These are phyloP conservation scores for Drosophila littoralis DNA, from an alignment of 1,140 invertebrate genomes.

Conservation along the genomic window DNA sequence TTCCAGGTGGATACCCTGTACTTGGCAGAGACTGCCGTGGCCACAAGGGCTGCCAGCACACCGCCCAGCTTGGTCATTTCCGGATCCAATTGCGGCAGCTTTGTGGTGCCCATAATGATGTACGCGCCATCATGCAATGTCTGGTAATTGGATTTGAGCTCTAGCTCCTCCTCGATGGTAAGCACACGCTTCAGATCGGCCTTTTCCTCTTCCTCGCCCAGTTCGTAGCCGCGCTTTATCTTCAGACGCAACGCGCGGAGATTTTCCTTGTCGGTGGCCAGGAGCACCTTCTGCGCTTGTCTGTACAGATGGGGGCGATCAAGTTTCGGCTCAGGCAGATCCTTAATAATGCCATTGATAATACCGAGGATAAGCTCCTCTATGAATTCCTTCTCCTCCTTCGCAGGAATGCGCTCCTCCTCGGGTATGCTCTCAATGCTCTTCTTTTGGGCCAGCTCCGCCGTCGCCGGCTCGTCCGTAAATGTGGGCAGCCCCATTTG, in stretches of 20 bases:
- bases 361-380: slow-evolving; percentile 54
- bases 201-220: slow-evolving; percentile 61
- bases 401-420: slow-evolving; percentile 62
- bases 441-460: slow-evolving; percentile 60
- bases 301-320: slow-evolving; percentile 58
- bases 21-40: slow-evolving; percentile 60
- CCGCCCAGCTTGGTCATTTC: slow-evolving; percentile 73
- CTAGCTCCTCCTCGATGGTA: slow-evolving; percentile 76
- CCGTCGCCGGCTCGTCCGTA: slow-evolving; percentile 44
- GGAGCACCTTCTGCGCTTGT: slow-evolving; percentile 59
- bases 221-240: slow-evolving; percentile 70
- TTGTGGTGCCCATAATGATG: slow-evolving; percentile 69
- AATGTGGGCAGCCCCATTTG: slow-evolving; percentile 69
- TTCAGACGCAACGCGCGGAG: slow-evolving; percentile 64
- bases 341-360: slow-evolving; percentile 64
- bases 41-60: slow-evolving; percentile 61
- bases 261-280: slow-evolving; percentile 68
- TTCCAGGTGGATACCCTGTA: slow-evolving; percentile 81
- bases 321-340: slow-evolving; percentile 38
- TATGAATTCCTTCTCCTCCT: slow-evolving; percentile 56
- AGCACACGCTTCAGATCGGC: slow-evolving; percentile 50
- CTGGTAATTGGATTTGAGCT: slow-evolving; percentile 65
- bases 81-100: slow-evolving; percentile 67
- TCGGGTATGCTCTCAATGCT: slow-evolving; percentile 77
- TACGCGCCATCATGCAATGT: slow-evolving; percentile 73